These are phyloP conservation scores for Macquaria ambigua DNA, from an alignment of 2,113 vertebrate species.

Conservation along the genomic window DNA sequence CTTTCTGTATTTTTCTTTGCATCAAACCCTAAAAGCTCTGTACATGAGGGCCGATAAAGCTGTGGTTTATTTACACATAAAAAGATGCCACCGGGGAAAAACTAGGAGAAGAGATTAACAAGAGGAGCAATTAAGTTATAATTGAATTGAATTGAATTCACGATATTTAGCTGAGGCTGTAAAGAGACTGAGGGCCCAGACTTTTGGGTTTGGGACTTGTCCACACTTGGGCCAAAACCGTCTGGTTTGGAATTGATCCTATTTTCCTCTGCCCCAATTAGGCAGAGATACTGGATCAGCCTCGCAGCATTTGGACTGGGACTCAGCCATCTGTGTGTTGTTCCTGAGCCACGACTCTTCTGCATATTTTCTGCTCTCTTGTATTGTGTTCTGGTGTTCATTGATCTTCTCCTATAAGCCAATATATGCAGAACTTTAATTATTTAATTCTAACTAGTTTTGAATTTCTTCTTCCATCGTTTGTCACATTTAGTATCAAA, in stretches of 20 bases:
- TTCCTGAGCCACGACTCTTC: conserved; percentile 49
- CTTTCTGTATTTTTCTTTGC: not conserved
- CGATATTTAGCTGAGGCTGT: conserved; percentile 30
- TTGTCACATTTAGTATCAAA: not conserved
- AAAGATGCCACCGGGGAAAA: not conserved
- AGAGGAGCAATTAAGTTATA: conserved; percentile 4
- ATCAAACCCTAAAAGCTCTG: not conserved
- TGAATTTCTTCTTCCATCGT: not conserved
- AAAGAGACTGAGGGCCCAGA: conserved; percentile 16
- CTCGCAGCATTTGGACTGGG: conserved; percentile 70
- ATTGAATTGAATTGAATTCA: conserved; percentile 17
- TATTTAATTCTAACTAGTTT: not conserved
- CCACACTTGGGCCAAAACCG: conserved; percentile 33
- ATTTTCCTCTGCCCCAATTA: conserved; percentile 63
- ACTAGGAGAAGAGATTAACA: not conserved
- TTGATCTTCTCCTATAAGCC: conserved; percentile 40
- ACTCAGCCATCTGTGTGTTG: conserved; percentile 73
- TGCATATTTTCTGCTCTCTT: conserved; percentile 40
- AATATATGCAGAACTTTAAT: not conserved
- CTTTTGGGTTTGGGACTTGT: conserved; percentile 46
- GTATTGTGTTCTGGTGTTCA: conserved; percentile 32
- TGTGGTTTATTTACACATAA: not conserved
- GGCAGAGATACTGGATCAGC: conserved; percentile 60
- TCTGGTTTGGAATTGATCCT: conserved; percentile 70
- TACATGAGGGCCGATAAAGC: not conserved